Evolutionary conservation across 92 coral and sea anemone species (phyloP), one percentile per base, ranked within the genome.

Genomic region (Palythoa caribaeorum): DNA sequence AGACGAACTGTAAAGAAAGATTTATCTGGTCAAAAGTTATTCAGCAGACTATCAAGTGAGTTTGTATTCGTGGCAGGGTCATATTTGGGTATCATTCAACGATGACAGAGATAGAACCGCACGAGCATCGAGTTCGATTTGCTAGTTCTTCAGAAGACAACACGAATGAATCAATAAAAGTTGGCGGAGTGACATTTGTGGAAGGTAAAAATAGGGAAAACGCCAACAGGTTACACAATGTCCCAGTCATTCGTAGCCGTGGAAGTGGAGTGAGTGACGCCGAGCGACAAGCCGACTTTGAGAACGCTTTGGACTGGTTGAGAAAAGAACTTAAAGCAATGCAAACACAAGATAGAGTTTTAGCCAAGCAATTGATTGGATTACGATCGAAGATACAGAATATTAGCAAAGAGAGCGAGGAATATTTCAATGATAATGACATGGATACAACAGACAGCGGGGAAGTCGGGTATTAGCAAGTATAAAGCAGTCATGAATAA

Each of bases 361-460:
- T 94, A 16, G 95, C 96, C 20, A 91, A 88, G 35, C 96, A 94
- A 71, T 84, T 94, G 38, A 94, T 94, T 16, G 89, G 90, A 39
- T 92, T 94, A 44, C 90, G 96, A 68, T 75, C 94, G 71, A 94
- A 91, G 81, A 94, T 94, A 77, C 94, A 94, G 79, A 90, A 90
- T 48, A 94, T 94, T 91, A 76, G 80, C 72, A 93, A 88, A 71
- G 91, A 84, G 51, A 91, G 89, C 1, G 96, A 88, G 35, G 92
- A 90, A 52, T 90, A 91, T 48, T 81, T 92, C 72, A 83, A 77
- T 60, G 92, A 91, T 21, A 66, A 84, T 55, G 94, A 92, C 9
- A 60, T 87, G 66, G 94, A 79, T 28, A 38, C 78, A 28, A 38
- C 88, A 66, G 94, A 92, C 19, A 88, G 80, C 89, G 76, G 76